These are phyloP conservation scores for Anser cygnoides DNA, from an alignment of 2,113 vertebrate species.

Conservation along the genomic window DNA sequence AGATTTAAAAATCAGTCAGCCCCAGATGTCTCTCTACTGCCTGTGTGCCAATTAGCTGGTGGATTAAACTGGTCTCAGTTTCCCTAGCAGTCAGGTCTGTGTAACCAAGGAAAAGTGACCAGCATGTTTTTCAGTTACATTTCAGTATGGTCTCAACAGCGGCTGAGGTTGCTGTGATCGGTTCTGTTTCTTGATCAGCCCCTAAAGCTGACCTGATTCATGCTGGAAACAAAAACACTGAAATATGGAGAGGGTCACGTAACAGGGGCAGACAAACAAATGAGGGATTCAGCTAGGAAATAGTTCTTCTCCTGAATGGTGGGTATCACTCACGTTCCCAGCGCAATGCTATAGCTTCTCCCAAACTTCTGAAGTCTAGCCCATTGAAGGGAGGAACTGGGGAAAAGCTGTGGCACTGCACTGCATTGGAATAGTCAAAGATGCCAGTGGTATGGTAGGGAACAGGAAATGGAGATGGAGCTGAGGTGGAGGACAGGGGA, in stretches of 20 bases:
- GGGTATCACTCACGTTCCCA: not conserved
- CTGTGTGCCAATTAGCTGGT: not conserved
- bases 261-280: not conserved
- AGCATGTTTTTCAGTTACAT: not conserved
- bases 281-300: not conserved
- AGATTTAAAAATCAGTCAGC: not conserved
- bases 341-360: not conserved
- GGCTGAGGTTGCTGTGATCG: not conserved
- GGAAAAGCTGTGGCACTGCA: not conserved
- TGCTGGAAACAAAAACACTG: not conserved
- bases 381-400: not conserved
- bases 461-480: not conserved
- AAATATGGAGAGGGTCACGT: not conserved
- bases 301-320: not conserved
- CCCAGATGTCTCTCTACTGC: not conserved
- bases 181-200: not conserved
- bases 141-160: not conserved
- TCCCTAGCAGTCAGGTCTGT: not conserved
- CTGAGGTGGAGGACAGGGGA: not conserved
- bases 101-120: not conserved
- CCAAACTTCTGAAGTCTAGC: not conserved
- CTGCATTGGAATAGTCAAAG: not conserved
- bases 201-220: not conserved
- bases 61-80: not conserved
- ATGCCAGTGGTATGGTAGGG: not conserved